Conservation (phyloP, 2,113 vertebrate species). For the Cottus gobio region DNA sequence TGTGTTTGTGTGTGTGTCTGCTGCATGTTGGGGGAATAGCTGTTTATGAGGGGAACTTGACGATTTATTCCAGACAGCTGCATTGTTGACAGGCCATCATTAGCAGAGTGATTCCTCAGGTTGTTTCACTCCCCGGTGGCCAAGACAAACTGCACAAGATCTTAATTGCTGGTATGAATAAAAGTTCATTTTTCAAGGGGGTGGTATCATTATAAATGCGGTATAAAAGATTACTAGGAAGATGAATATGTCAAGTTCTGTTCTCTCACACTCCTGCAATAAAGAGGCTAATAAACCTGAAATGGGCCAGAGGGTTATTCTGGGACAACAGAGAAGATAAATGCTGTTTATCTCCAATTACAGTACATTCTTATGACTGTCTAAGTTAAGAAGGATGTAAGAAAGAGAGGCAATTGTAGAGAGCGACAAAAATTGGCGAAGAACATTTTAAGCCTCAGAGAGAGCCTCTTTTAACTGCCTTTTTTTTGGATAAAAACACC, state of each 20-base stretch:
- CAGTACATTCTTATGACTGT: constrained; percentile 60
- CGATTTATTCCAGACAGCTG: constrained; percentile 88
- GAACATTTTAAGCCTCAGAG: constrained; percentile 16
- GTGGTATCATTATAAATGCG: constrained; percentile 76
- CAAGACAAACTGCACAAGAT: constrained; percentile 83
- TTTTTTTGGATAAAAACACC: constrained; percentile 10
- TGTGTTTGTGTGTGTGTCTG: constrained; percentile 31
- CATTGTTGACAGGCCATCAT: constrained; percentile 87
- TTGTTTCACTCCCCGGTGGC: constrained; percentile 82
- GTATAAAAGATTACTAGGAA: constrained; percentile 76
- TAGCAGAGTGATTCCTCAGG: constrained; percentile 84
- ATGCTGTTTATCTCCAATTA: constrained; percentile 78
- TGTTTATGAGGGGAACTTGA: constrained; percentile 80
- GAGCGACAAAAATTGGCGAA: constrained; percentile 50
- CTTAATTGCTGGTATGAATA: constrained; percentile 86
- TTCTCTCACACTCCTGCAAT: constrained; percentile 72
- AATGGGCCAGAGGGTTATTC: constrained; percentile 69
- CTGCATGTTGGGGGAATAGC: constrained; percentile 80
- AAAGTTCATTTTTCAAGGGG: constrained; percentile 82
- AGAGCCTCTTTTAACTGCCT: constrained; percentile 21
- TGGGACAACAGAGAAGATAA: constrained; percentile 76
- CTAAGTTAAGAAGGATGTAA: constrained; percentile 47
- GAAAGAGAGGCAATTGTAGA: constrained; percentile 45
- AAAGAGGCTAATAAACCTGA: constrained; percentile 76
- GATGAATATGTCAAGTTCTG: constrained; percentile 78